Evolutionary conservation across 2,888 invertebrate species (phyloP).

Genomic region (Lordiphosa andalusiaca): DNA sequence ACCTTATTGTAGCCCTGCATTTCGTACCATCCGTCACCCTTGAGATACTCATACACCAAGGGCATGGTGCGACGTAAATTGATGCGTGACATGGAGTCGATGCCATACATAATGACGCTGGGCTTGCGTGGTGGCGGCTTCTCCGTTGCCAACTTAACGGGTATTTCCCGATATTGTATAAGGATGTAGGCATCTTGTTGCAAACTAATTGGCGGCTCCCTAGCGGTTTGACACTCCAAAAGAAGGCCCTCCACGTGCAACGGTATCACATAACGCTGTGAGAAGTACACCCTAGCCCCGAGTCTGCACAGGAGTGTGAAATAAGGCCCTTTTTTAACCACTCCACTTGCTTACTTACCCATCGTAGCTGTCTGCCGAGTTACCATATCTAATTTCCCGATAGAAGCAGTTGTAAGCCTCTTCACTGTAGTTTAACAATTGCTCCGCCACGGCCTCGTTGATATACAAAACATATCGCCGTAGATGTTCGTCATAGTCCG

Average conservation of each 20-base stretch:
- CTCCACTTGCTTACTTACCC: slow-evolving; percentile 20
- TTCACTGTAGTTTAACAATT: slow-evolving; percentile 30
- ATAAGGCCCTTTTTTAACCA: background rate
- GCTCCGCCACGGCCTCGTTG: slow-evolving; percentile 37
- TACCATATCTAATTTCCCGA: slow-evolving; percentile 52
- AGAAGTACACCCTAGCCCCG: slow-evolving; percentile 44
- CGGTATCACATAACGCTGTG: slow-evolving; percentile 56
- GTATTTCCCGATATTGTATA: slow-evolving; percentile 78
- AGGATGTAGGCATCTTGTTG: slow-evolving; percentile 81
- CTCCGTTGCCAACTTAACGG: too few relatives aligned
- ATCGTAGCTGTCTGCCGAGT: slow-evolving; percentile 37
- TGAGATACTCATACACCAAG: slow-evolving; percentile 84
- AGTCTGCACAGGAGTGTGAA: slow-evolving; percentile 36
- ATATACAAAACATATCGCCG: slow-evolving; percentile 43
- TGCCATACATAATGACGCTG: slow-evolving; percentile 88
- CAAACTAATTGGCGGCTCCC: slow-evolving; percentile 43
- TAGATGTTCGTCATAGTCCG: slow-evolving; percentile 21
- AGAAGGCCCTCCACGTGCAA: slow-evolving; percentile 59
- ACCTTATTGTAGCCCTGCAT: slow-evolving; percentile 86
- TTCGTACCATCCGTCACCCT: slow-evolving; percentile 84
- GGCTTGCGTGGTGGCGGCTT: slow-evolving; percentile 61
- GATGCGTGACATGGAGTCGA: slow-evolving; percentile 90
- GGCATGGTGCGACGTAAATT: slow-evolving; percentile 89
- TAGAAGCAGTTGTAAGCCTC: slow-evolving; percentile 67
- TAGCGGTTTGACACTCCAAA: slow-evolving; percentile 77